Evolutionary conservation across 2,888 invertebrate genomes (phyloP), one percentile per base, ranked within the genome.

Genomic region (Meghimatium bilineatum): DNA sequence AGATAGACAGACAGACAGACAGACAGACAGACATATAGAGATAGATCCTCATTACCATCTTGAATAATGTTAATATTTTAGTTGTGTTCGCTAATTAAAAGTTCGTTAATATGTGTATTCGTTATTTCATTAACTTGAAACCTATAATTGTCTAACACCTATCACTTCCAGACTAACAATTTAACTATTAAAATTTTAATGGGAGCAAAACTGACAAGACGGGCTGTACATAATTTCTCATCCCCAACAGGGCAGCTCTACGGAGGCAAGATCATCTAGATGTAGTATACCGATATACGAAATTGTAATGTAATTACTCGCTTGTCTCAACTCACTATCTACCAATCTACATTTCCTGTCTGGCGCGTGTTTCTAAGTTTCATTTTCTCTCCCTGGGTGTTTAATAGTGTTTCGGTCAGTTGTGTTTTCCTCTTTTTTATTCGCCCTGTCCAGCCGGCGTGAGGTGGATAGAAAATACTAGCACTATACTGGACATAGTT

Each of bases 241-340:
- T 52, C 14, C 74, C 3, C 32, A 49, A 32, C 5, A 52, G 32
- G 32, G 32, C 1, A 74, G 52, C 5, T 8, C 8, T 10, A 56
- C 2, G 23, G 20, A 26, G 20, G 6, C 17, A 23, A 1, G 2
- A 12, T 29, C 52, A 52, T 74, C 6, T n/a, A n/a, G 44, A 8
- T 5, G 6, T 52, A 8, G 32, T 74, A 34, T 49, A 32, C 5
- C 3, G 23, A 20, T 29, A 10, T 32, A 26, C 32, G 44, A 29
- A 52, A 17, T 26, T 74, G 52, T 74, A 74, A 74, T 44, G 82
- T 23, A 75, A 76, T 82, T 72, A 76, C 75, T 52, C 66, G 81
- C 81, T 82, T 76, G 82, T 82, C 82, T 29, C 60, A 26, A 36
- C 63, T 34, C 76, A 52, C 67, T 76, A 67, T 67, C 82, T 67